Evolutionary conservation across 1,140 invertebrate genomes (phyloP).

Genomic region (Anastrepha obliqua): DNA sequence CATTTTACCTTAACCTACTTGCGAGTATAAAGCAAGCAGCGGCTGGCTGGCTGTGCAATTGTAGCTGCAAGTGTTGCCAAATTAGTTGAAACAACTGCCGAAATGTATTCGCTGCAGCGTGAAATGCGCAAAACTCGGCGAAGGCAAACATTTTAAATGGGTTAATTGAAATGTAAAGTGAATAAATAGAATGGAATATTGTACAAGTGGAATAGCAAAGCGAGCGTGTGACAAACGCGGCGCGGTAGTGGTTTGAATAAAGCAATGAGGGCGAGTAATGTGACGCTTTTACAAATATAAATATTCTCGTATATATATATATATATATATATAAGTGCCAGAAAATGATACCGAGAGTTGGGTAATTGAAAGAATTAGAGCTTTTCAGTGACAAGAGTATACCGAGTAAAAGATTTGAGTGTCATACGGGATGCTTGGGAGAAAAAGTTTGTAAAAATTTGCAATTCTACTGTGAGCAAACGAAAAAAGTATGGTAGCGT

Average conservation of each 20-base stretch:
- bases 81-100: conserved; percentile 37
- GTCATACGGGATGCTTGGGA: no score
- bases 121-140: conserved; percentile 25
- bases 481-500: no score
- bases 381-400: no score
- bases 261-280: neutral
- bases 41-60: neutral
- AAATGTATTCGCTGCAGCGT: conserved; percentile 22
- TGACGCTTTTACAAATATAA: neutral
- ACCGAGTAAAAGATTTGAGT: no score
- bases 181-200: conserved; percentile 16
- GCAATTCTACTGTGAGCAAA: no score
- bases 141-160: conserved; percentile 41
- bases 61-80: conserved; percentile 46
- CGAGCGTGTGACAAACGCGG: neutral
- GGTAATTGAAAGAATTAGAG: no score
- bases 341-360: no score
- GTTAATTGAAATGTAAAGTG: conserved; percentile 41
- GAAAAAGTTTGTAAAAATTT: no score
- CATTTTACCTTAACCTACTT: conserved; percentile 32
- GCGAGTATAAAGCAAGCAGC: neutral
- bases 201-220: neutral
- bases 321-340: no score
- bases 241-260: neutral
- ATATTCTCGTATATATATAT: neutral